Evolutionary conservation across 2,888 invertebrate species (phyloP).

Genomic region (Linnaemya vulpina): DNA sequence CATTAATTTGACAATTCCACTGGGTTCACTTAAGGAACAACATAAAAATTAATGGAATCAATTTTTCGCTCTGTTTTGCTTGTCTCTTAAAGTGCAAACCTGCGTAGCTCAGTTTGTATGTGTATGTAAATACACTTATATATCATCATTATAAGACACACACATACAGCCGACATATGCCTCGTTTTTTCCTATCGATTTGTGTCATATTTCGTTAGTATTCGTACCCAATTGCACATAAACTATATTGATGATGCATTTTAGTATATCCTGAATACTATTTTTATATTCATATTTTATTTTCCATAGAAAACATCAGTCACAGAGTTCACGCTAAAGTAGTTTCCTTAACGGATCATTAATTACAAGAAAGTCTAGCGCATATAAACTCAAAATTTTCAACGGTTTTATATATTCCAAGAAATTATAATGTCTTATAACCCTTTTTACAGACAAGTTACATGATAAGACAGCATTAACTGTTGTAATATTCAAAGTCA

Average conservation of each 20-base stretch:
- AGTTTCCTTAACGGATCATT: constrained; percentile 61
- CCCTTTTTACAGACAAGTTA: neutral
- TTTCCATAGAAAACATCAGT: constrained; percentile 39
- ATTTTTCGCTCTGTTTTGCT: constrained; percentile 50
- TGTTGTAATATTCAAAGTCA: neutral
- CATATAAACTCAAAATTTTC: neutral
- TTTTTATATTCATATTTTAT: neutral
- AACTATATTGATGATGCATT: neutral
- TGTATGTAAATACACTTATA: neutral
- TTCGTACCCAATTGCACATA: neutral
- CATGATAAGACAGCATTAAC: neutral
- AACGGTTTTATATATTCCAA: neutral
- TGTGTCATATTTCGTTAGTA: neutral
- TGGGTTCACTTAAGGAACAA: constrained; percentile 72
- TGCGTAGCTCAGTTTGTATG: neutral
- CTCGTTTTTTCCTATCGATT: neutral
- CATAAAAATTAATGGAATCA: constrained; percentile 57
- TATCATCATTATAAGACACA: neutral
- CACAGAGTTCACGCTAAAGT: constrained; percentile 65
- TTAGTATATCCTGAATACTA: constrained; percentile 40
- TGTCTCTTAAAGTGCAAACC: constrained; percentile 15
- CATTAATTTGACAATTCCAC: constrained; percentile 80
- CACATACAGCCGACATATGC: neutral
- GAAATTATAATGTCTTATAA: neutral
- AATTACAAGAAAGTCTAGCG: constrained; percentile 46